phyloP scores from a whole-genome alignment of 2,888 invertebrate species.

The Spicauda simplicius region DNA sequence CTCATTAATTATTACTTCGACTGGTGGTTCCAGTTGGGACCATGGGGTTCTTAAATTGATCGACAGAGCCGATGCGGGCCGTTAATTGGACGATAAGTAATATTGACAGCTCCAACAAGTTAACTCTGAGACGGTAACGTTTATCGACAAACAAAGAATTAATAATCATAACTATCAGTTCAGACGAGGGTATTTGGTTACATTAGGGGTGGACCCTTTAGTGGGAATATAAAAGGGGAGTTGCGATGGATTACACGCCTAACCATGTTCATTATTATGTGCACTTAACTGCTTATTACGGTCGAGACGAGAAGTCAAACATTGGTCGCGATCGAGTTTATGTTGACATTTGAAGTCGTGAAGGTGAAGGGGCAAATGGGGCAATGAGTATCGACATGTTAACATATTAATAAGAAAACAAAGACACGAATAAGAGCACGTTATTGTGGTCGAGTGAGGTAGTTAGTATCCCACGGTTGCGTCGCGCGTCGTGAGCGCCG shows the following conservation, averaged over 20 bases:
- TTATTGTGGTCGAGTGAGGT: slow-evolving; percentile 43
- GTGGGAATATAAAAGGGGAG: slow-evolving; percentile 56
- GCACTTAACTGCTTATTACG: slow-evolving; percentile 73
- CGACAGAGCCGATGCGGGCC: slow-evolving; percentile 69
- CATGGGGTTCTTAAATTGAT: slow-evolving; percentile 63
- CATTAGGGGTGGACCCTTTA: slow-evolving; percentile 61
- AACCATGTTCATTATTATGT: slow-evolving; percentile 66
- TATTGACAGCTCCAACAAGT: slow-evolving; percentile 57
- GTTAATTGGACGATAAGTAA: slow-evolving; percentile 67
- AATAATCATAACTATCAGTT: slow-evolving; percentile 31
- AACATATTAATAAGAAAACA: slow-evolving; percentile 16
- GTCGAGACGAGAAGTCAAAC: slow-evolving; percentile 68
- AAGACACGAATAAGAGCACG: slow-evolving; percentile 7
- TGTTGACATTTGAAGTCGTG: slow-evolving; percentile 55
- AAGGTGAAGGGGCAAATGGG: slow-evolving; percentile 53
- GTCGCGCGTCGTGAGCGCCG: slow-evolving; percentile 56
- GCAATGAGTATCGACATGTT: slow-evolving; percentile 40
- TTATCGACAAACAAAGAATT: slow-evolving; percentile 46
- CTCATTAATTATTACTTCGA: slow-evolving; percentile 18
- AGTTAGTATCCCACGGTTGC: slow-evolving; percentile 54
- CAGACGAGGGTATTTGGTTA: slow-evolving; percentile 35
- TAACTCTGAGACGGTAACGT: slow-evolving; percentile 51
- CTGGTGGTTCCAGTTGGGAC: slow-evolving; percentile 37
- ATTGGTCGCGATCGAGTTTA: slow-evolving; percentile 45
- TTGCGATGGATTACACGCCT: slow-evolving; percentile 70